Evolutionary conservation across 2,113 vertebrate species (phyloP).

Genomic region (Myotis davidii): DNA sequence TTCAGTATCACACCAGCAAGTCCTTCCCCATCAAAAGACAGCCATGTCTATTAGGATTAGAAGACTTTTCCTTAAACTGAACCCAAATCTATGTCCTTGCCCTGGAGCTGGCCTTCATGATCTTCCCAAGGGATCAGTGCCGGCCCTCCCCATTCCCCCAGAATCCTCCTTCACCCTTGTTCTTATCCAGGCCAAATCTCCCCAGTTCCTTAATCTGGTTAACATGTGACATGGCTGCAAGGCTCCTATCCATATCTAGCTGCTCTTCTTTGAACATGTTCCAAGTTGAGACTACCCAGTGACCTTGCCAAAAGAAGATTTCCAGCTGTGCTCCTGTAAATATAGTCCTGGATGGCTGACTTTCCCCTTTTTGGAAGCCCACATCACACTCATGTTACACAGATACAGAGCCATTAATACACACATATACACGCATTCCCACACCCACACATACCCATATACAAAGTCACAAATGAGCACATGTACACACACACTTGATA

Average conservation of each 20-base stretch:
- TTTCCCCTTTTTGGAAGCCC: conserved; percentile 53
- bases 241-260: conserved; percentile 26
- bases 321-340: conserved; percentile 65
- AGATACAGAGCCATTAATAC: conserved; percentile 31
- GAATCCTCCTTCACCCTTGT: background rate
- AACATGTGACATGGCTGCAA: conserved; percentile 9
- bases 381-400: background rate
- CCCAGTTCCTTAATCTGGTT: conserved; percentile 35
- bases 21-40: background rate
- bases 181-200: background rate
- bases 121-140: background rate
- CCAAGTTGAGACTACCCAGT: conserved; percentile 59
- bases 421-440: background rate
- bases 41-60: background rate
- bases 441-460: background rate
- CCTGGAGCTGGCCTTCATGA: background rate
- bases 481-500: background rate
- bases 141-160: background rate
- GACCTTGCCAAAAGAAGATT: conserved; percentile 59
- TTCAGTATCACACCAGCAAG: background rate
- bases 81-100: background rate
- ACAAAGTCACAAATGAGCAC: background rate
- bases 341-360: conserved; percentile 47
- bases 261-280: conserved; percentile 46
- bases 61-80: conserved; percentile 21